Conservation (phyloP, 2,797 vertebrate genomes). For the Aratinga solstitialis region DNA sequence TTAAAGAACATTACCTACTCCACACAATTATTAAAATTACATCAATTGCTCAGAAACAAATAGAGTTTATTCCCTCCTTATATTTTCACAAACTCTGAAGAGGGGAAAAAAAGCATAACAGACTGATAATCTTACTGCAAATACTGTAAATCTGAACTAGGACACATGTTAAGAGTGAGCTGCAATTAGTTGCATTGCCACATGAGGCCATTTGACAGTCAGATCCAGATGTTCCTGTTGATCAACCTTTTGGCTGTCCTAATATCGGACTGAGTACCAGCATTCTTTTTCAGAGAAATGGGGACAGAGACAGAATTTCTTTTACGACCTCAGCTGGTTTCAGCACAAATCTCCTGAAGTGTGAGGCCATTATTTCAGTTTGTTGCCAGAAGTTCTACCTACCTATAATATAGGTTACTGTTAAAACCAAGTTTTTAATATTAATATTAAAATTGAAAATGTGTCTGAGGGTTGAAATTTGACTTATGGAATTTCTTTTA, state of each 20-base stretch:
- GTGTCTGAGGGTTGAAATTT: background rate
- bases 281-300: background rate
- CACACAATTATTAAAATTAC: background rate
- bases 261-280: background rate
- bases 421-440: background rate
- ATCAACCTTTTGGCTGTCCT: slow-evolving; percentile 1
- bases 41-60: background rate
- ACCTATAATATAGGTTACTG: background rate
- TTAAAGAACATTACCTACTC: background rate
- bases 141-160: background rate
- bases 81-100: background rate
- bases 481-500: background rate
- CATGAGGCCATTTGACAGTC: background rate
- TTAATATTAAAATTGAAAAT: background rate
- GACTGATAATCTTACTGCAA: background rate
- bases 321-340: background rate
- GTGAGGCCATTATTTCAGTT: background rate
- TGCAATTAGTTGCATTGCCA: background rate
- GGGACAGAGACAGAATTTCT: background rate
- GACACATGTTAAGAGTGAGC: background rate
- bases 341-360: background rate
- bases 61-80: fast-evolving
- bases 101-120: background rate
- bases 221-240: slow-evolving; percentile 13
- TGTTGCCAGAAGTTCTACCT: background rate